phyloP scores from a whole-genome alignment of 2,113 vertebrate species.

The Anser cygnoides region DNA sequence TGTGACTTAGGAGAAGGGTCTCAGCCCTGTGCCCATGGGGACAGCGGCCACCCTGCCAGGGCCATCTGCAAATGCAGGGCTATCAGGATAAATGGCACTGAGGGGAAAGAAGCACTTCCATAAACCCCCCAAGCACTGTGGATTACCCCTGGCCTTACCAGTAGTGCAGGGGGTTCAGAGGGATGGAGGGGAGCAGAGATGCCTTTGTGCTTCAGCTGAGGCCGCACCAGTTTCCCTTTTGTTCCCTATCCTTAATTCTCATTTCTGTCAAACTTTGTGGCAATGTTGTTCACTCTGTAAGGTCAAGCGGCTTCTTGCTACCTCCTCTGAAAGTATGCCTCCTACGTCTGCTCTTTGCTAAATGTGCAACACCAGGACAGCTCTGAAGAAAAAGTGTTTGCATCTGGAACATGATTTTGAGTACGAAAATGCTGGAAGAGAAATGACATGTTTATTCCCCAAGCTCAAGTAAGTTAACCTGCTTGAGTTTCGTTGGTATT shows the following conservation, averaged over 20 bases:
- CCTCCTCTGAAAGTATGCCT: accelerated
- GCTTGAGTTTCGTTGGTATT: background rate
- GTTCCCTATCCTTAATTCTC: background rate
- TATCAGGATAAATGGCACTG: background rate
- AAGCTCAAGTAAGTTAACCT: background rate
- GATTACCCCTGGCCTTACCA: background rate
- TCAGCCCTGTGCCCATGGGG: background rate
- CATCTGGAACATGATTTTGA: background rate
- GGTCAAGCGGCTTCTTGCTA: background rate
- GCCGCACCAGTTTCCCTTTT: background rate
- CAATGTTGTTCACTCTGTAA: background rate
- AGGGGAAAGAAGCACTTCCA: background rate
- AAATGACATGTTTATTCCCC: background rate
- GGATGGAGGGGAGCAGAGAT: background rate
- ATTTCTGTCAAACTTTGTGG: background rate
- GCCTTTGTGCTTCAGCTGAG: background rate
- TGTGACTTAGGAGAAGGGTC: background rate
- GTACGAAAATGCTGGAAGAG: background rate
- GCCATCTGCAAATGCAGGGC: background rate
- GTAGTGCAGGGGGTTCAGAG: background rate
- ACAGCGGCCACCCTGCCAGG: background rate
- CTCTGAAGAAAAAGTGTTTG: background rate
- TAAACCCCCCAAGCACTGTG: background rate
- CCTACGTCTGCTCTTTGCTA: background rate
- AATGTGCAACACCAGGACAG: background rate